A percentile compares a stretch with the other conserved stretches of the same genome.
phyloP scores from a whole-genome alignment of 2,888 invertebrate genomes.

The Antheraea assamensis region DNA sequence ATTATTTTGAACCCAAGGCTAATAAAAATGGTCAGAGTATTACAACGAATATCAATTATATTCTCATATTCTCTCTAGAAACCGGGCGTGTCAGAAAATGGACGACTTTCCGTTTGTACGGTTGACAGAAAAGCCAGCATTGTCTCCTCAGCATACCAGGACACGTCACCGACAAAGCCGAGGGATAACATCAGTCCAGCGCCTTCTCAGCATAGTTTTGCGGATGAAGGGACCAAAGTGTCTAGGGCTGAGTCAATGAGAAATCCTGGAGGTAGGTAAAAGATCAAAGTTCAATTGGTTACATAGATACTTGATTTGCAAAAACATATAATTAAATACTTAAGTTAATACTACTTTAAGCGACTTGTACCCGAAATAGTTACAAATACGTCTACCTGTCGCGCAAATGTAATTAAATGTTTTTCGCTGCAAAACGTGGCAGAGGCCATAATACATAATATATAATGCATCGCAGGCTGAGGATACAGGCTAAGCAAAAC shows the following conservation, averaged over 20 bases:
- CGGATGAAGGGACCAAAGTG: slow-evolving; percentile 56
- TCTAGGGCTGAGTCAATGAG: slow-evolving; percentile 67
- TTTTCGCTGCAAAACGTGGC: too few species aligned
- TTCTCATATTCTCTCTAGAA: slow-evolving; percentile 66
- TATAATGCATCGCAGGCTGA: too few species aligned
- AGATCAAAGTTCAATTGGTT: neutral
- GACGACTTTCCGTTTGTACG: slow-evolving; percentile 72
- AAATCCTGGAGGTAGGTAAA: slow-evolving; percentile 40
- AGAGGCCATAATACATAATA: too few species aligned
- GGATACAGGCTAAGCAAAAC: too few species aligned
- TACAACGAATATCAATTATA: neutral
- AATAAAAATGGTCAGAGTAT: neutral
- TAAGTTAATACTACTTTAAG: too few species aligned
- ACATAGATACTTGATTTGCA: too few species aligned
- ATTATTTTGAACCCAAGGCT: neutral
- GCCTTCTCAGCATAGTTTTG: slow-evolving; percentile 70
- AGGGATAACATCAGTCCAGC: slow-evolving; percentile 70
- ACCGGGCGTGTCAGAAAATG: slow-evolving; percentile 65
- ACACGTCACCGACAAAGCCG: slow-evolving; percentile 67
- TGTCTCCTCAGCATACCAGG: slow-evolving; percentile 72
- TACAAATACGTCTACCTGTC: too few species aligned
- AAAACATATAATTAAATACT: too few species aligned
- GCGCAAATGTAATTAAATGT: too few species aligned
- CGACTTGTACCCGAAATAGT: too few species aligned
- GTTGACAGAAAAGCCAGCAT: slow-evolving; percentile 76